phyloP scores from a whole-genome alignment of 2,888 invertebrate genomes.

The Xestia c-nigrum region DNA sequence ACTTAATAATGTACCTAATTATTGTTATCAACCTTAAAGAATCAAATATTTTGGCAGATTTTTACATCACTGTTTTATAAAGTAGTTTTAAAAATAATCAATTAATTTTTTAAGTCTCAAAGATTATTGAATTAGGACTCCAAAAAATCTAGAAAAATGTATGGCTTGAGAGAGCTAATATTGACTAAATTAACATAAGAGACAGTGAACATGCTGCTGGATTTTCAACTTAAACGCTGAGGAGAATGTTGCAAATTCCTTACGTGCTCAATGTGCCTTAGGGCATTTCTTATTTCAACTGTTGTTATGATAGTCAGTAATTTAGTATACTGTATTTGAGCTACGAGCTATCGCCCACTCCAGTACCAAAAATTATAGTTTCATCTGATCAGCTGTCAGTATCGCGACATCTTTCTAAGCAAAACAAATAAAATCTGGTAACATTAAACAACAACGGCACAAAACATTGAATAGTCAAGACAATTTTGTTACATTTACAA shows the following conservation, averaged over 20 bases:
- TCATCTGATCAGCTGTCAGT: background rate
- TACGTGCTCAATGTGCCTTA: background rate
- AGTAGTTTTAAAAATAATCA: background rate
- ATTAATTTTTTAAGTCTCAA: slow-evolving; percentile 24
- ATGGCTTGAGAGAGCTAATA: slow-evolving; percentile 45
- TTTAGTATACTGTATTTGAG: slow-evolving; percentile 17
- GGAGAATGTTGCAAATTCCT: background rate
- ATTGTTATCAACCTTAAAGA: slow-evolving; percentile 2
- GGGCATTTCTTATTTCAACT: background rate
- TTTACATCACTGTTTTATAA: slow-evolving; percentile 34
- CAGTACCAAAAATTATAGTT: background rate
- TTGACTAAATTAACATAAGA: slow-evolving; percentile 7
- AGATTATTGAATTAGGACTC: slow-evolving; percentile 49
- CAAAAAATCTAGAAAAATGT: slow-evolving; percentile 47
- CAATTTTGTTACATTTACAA: slow-evolving; percentile 13
- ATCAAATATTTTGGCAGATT: slow-evolving; percentile 51
- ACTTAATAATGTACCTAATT: slow-evolving; percentile 37
- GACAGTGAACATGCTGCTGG: background rate
- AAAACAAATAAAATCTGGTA: slow-evolving; percentile 26
- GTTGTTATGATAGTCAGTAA: background rate
- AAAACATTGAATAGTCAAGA: slow-evolving; percentile 18
- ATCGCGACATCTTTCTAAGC: slow-evolving; percentile 1
- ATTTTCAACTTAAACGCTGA: background rate
- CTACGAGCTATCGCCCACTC: background rate
- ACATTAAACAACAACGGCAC: slow-evolving; percentile 13